phyloP scores from a whole-genome alignment of 2,113 vertebrate species.

The Pangasianodon gigas region DNA sequence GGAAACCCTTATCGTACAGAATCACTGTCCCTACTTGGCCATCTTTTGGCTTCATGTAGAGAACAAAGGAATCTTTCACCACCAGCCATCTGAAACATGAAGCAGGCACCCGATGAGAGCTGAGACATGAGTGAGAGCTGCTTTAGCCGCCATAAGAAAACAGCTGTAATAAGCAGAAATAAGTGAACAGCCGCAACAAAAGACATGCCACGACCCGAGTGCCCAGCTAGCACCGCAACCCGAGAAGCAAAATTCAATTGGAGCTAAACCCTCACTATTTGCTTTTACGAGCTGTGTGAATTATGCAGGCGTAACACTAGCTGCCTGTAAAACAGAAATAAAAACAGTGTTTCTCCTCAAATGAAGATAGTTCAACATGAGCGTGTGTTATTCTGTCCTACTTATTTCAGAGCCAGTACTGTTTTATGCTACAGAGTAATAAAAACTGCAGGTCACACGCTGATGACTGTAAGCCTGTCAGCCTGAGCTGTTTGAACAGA shows the following conservation, averaged over 20 bases:
- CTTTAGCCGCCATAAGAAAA: constrained; percentile 46
- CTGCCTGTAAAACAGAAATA: constrained; percentile 48
- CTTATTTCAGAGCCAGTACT: constrained; percentile 50
- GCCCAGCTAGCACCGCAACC: constrained; percentile 43
- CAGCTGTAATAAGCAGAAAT: constrained; percentile 54
- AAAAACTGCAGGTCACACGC: constrained; percentile 36
- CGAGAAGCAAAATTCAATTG: constrained; percentile 47
- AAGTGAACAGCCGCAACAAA: constrained; percentile 50
- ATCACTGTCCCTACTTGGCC: constrained; percentile 65
- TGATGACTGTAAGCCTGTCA: constrained; percentile 38
- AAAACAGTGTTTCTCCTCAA: constrained; percentile 44
- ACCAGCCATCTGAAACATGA: constrained; percentile 63
- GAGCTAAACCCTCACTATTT: constrained; percentile 47
- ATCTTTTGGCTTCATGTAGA: constrained; percentile 67
- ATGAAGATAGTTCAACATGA: constrained; percentile 47
- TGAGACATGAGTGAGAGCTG: constrained; percentile 40
- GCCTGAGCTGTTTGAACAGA: constrained; percentile 39
- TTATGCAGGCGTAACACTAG: constrained; percentile 55
- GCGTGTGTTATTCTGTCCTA: constrained; percentile 50
- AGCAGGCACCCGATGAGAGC: constrained; percentile 50
- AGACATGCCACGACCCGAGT: constrained; percentile 34
- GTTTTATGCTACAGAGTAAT: constrained; percentile 26
- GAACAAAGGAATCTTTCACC: constrained; percentile 71
- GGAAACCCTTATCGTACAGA: constrained; percentile 69
- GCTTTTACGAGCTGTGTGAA: constrained; percentile 55